Evolutionary conservation across 2,113 vertebrate species (phyloP).

Genomic region (Illadopsis cleaveri): DNA sequence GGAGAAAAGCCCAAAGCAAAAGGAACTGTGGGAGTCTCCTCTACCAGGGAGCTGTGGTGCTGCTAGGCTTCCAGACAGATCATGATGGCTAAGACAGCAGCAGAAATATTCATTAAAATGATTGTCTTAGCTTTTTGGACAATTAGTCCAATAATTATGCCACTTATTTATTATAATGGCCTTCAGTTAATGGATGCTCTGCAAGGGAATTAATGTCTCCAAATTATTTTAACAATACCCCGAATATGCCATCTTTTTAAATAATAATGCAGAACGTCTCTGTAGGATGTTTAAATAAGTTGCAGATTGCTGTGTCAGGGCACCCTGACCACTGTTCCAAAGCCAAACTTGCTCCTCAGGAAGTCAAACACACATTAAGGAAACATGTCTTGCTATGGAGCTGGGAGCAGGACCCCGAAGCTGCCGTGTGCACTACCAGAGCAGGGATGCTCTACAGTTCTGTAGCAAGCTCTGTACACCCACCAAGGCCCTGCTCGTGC

Average conservation of each 20-base stretch:
- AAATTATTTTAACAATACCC: conserved; percentile 31
- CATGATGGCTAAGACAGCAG: background rate
- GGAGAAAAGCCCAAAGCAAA: background rate
- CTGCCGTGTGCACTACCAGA: background rate
- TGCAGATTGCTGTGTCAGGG: background rate
- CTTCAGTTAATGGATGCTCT: conserved; percentile 31
- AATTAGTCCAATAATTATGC: background rate
- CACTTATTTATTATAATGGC: conserved; percentile 52
- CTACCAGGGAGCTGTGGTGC: background rate
- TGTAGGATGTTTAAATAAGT: background rate
- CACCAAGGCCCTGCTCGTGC: background rate
- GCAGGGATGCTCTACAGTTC: background rate
- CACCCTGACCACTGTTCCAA: background rate
- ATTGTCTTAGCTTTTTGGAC: conserved; percentile 9
- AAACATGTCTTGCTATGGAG: background rate
- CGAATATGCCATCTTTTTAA: background rate
- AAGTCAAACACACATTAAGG: background rate
- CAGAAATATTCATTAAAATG: background rate
- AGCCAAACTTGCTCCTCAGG: background rate
- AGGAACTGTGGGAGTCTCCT: background rate
- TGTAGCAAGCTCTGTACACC: accelerated
- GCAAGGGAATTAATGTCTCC: conserved; percentile 9
- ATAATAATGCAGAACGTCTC: background rate
- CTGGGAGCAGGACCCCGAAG: background rate
- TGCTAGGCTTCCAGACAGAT: background rate